These are phyloP conservation scores for Seladonia tumulorum DNA, from an alignment of 2,888 invertebrate species.

Conservation along the genomic window DNA sequence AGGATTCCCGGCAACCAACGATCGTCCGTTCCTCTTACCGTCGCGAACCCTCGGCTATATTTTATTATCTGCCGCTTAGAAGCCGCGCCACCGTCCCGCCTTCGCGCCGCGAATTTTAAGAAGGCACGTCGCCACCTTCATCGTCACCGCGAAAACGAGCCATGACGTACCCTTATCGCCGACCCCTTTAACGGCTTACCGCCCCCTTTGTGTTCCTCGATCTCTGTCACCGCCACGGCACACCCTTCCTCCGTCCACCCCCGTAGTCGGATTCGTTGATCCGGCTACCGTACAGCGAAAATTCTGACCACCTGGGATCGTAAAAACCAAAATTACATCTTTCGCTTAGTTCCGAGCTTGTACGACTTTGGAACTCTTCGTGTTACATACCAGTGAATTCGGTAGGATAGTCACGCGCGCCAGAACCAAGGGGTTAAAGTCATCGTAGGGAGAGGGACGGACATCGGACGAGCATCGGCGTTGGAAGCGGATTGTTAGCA, in stretches of 20 bases:
- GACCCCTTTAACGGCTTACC: constrained; percentile 30
- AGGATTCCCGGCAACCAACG: constrained; percentile 5
- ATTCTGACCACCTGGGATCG: not conserved
- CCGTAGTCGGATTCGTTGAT: not conserved
- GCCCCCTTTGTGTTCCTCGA: constrained; percentile 2
- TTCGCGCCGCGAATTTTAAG: constrained; percentile 53
- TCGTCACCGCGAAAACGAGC: constrained; percentile 46
- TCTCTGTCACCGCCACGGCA: not conserved
- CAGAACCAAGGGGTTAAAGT: not conserved
- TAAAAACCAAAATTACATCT: not conserved
- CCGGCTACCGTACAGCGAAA: no score
- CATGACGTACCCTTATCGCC: constrained; percentile 47
- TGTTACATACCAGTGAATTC: no score
- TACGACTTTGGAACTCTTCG: no score
- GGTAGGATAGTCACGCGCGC: not conserved
- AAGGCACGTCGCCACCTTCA: constrained; percentile 60
- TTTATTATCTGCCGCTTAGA: constrained; percentile 70
- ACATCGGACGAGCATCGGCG: not conserved
- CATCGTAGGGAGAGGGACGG: not conserved
- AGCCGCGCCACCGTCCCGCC: constrained; percentile 22
- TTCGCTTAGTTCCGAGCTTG: no score
- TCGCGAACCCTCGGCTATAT: constrained; percentile 58
- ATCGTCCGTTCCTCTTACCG: constrained; percentile 14
- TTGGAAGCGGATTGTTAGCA: not conserved
- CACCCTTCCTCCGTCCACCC: not conserved